Evolutionary conservation across 2,797 vertebrate genomes (phyloP).

Genomic region (Amblyopsis hoosieri): DNA sequence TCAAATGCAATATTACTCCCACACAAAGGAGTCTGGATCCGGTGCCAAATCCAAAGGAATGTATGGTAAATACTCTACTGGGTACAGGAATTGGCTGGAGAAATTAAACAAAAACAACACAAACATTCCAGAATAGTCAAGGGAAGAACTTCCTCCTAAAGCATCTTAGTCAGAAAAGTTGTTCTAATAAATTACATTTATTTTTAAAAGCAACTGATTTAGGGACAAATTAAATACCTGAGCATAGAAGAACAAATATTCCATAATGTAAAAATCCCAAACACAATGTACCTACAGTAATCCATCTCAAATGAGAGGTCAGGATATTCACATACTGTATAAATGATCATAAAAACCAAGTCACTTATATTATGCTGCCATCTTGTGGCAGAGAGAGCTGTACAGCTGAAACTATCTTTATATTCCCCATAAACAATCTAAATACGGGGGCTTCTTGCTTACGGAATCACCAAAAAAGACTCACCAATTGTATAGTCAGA

Average conservation of each 20-base stretch:
- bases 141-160: slow-evolving; percentile 38
- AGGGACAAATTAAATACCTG: background rate
- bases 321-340: slow-evolving; percentile 10
- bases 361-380: slow-evolving; percentile 45
- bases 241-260: background rate
- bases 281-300: background rate
- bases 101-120: slow-evolving; percentile 34
- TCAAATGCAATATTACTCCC: slow-evolving; percentile 45
- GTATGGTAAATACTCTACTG: slow-evolving; percentile 48
- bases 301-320: slow-evolving; percentile 7
- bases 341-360: background rate
- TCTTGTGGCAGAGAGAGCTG: slow-evolving; percentile 42
- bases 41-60: slow-evolving; percentile 38
- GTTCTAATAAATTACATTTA: slow-evolving; percentile 24
- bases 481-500: too few species aligned
- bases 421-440: too few species aligned
- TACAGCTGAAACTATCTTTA: slow-evolving; percentile 17
- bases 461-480: too few species aligned
- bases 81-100: slow-evolving; percentile 43
- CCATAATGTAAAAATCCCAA: background rate
- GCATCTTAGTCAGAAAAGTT: slow-evolving; percentile 40
- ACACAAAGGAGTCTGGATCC: slow-evolving; percentile 27
- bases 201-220: slow-evolving; percentile 20
- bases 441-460: too few species aligned
- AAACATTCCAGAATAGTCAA: slow-evolving; percentile 50